phyloP scores from a whole-genome alignment of 2,888 invertebrate genomes.

The Elysia crispata region DNA sequence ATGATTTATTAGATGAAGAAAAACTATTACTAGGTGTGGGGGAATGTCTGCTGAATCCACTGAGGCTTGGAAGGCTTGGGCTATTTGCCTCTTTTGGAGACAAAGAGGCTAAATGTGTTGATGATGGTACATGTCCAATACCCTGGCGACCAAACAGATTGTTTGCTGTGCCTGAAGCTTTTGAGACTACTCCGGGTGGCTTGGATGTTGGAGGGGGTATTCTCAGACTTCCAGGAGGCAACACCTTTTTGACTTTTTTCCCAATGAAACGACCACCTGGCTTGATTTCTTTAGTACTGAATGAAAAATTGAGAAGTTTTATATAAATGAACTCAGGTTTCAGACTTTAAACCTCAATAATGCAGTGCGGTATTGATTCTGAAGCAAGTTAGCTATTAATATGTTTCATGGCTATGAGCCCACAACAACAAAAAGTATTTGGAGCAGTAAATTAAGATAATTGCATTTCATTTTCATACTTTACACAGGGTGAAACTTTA shows the following conservation, averaged over 20 bases:
- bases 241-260: constrained; percentile 66
- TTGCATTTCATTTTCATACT: too few species aligned
- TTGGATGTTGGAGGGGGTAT: constrained; percentile 36
- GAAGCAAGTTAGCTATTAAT: too few species aligned
- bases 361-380: too few species aligned
- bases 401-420: too few species aligned
- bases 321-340: too few species aligned
- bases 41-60: constrained; percentile 34
- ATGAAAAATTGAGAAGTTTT: constrained; percentile 68
- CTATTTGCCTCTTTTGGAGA: background rate
- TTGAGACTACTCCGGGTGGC: constrained; percentile 5
- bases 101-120: background rate
- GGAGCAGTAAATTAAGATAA: too few species aligned
- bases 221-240: constrained; percentile 54
- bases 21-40: constrained; percentile 15
- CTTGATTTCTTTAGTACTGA: constrained; percentile 94
- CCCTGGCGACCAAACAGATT: constrained; percentile 1
- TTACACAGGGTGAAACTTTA: too few species aligned
- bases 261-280: constrained; percentile 92
- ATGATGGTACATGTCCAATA: background rate
- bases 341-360: too few species aligned
- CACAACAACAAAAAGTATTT: too few species aligned
- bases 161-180: background rate
- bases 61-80: constrained; percentile 6
- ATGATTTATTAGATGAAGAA: too few species aligned